Evolutionary conservation across 2,888 invertebrate species (phyloP), one percentile per base, ranked within the genome.

Genomic region (Scaptodrosophila latifasciaeformis): DNA sequence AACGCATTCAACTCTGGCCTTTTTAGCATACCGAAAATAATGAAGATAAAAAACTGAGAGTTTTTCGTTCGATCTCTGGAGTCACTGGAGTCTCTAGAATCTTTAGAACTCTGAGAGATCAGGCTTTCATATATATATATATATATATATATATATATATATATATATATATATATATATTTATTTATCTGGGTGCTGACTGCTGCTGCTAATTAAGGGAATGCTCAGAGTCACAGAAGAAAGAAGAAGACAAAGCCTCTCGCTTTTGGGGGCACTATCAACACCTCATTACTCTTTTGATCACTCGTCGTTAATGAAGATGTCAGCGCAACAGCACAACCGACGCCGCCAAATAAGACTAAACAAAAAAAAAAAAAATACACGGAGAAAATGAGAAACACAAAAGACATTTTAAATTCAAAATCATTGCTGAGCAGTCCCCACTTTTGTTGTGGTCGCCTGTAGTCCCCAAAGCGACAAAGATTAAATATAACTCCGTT

Each of bases 251-350:
- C n/a, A n/a, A n/a, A n/a, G n/a, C n/a, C n/a, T n/a, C n/a, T n/a
- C n/a, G n/a, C n/a, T n/a, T n/a, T n/a, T n/a, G n/a, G n/a, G n/a
- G 70, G 62, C 77, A 70, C 78, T 82, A 82, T 83, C 82, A 83
- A 82, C 84, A 83, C 84, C 78, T 83, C 81, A 83, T 82, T 83
- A 82, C 82, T 83, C 84, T 79, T 71, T 66, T 76, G 77, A 82
- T 82, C 82, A 75, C 82, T 75, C 70, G 67, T 77, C 70, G 74
- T 82, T 82, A 82, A 81, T 82, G 81, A 76, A 82, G 81, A 69
- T 71, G 82, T 82, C 82, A 67, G 63, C 35, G 35, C 47, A 61
- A 47, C 70, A n/a, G n/a, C n/a, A n/a, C 70, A 46, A 68, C 67
- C 51, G 70, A 52, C 44, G 52, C 3, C 13, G 37, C 19, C 54